Evolutionary conservation across 2,113 vertebrate species (phyloP), one percentile per base, ranked within the genome.

Genomic region (Otus sunia): DNA sequence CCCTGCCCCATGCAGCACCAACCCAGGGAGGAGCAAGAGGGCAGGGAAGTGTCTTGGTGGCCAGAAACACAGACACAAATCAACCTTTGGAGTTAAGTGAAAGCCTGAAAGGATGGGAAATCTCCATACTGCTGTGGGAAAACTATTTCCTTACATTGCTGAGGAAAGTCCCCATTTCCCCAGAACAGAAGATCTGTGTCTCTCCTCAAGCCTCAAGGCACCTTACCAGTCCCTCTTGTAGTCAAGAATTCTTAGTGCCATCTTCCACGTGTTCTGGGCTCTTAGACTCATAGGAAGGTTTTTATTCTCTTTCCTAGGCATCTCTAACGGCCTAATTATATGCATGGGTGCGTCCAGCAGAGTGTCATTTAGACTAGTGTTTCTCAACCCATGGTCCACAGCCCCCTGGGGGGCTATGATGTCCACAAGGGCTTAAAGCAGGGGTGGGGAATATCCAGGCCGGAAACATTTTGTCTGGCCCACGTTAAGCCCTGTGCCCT

Each of bases 1-100:
- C 34, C 41, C 43, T 34, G 30, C 8, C 21, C 56, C 1, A 0
- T 5, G 37, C 37, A 64, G 12, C 37, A 27, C 15, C 0, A 0
- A 36, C 11, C 47, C 17, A 59, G n/a, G 30, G 11, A 73, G 23
- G 11, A 81, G 23, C 14, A 47, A 15, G 15, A 62, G 47, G 5
- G 6, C 25, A 47, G 19, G 18, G 5, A 49, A 47, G 9, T 12
- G 15, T 11, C 55, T 37, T 36, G 34, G 21, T 30, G 41, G n/a
- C 58, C 50, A 88, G 11, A 8, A 26, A 36, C 5, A 23, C 41
- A 32, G 43, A 43, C 11, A 59, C 5, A 36, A 45, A 27, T n/a
- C 14, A 43, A 19, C 4, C 22, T 45, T 18, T 7, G 5, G 47
- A 21, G 17, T 29, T 27, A 36, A 71, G 4, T 16, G 18, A 15